Base-by-base conservation (phyloP, 2,113 vertebrate genomes). In the Saimiri boliviensis region DNA sequence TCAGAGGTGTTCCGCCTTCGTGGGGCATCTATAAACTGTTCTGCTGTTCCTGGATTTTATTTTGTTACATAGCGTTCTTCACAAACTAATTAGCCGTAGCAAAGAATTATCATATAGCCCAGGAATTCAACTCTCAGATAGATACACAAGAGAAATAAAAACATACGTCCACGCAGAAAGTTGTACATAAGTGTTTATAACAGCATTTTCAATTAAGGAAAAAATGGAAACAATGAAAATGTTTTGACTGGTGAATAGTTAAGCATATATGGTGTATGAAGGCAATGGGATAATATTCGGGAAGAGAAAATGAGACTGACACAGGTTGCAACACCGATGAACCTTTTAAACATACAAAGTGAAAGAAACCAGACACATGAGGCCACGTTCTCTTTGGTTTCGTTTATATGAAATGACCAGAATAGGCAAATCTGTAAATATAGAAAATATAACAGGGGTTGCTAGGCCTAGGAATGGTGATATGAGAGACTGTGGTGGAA, bases 151-250 rank as follows among this genome's bases (percentile, higher is more conserved):
- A 93, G 2, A 93, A 84, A 86, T 76, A 76, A 84, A 56, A 86
- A 49, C 0, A 30, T 27, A 32, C 0, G 11, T 16, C 1, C 1
- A 76, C n/a, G 11, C 0, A 77, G 82, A 91, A 80, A 40, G 5
- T 56, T 83, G 35, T 49, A 80, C 30, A n/a, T 0, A 54, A 87
- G 21, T 91, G 3, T 54, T 77, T 32, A n/a, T 35, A 63, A 13
- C 9, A 76, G 0, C 21, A 21, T 86, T 76, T 21, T 42, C 37
- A 84, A 87, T 32, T 60, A 49, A 45, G n/a, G n/a, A 45, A 54
- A 54, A 32, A 25, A 8, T 30, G 6, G 20, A 81, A 89, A 40
- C 4, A 30, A 66, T 73, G 2, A 16, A 86, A 60, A 66, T 84
- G 9, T 25, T 17, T 82, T 12, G n/a, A 21, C 9, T 54, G n/a